phyloP scores from a whole-genome alignment of 2,888 invertebrate species.

The Marasmarcha lunaedactyla region DNA sequence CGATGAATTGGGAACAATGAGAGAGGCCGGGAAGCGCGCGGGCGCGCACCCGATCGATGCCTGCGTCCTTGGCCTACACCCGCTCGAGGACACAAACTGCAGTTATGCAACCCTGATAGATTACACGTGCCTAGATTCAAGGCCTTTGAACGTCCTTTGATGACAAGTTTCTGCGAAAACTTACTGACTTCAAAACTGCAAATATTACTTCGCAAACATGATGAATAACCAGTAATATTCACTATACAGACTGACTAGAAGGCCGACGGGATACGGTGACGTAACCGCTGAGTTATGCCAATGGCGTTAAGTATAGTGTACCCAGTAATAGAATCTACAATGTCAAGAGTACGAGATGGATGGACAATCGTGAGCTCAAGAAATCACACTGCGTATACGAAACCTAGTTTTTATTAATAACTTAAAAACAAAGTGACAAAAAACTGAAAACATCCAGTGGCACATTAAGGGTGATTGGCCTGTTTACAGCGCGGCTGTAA shows the following conservation, averaged over 20 bases:
- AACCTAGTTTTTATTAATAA: neutral
- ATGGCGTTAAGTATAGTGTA: constrained; percentile 25
- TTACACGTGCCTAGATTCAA: constrained; percentile 1
- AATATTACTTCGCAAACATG: constrained; percentile 7
- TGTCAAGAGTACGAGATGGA: constrained; percentile 50
- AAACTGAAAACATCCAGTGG: constrained; percentile 31
- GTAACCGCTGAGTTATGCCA: constrained; percentile 37
- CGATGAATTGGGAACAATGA: too few species aligned
- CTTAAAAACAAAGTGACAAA: constrained; percentile 11
- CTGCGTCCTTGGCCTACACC: constrained; percentile 54
- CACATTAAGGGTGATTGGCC: constrained; percentile 26
- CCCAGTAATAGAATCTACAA: constrained; percentile 39
- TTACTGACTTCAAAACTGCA: neutral
- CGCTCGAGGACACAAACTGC: constrained; percentile 38
- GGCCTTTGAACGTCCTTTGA: neutral
- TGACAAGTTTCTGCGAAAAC: neutral
- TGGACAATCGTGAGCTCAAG: constrained; percentile 10
- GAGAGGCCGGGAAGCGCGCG: constrained; percentile 9
- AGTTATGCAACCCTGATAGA: neutral
- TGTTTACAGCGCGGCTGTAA: constrained; percentile 19
- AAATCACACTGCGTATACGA: neutral
- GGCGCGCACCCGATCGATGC: constrained; percentile 35
- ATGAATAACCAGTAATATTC: too few species aligned
- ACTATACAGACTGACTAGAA: too few species aligned
- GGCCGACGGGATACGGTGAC: constrained; percentile 21